phyloP scores from a whole-genome alignment of 2,888 invertebrate genomes.

The Andrena dorsata region DNA sequence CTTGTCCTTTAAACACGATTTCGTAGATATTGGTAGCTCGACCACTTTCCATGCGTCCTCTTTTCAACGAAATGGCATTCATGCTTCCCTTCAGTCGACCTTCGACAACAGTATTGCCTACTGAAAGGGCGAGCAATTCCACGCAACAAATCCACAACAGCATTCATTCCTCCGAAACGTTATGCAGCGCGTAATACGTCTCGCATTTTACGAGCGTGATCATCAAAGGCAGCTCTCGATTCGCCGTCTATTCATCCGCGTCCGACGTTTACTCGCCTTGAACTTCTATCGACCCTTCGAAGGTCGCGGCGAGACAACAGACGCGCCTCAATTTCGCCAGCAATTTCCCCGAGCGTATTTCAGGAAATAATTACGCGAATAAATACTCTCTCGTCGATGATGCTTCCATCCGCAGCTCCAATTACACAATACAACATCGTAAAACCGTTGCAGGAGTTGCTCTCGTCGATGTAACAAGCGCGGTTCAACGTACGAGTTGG shows the following conservation, averaged over 20 bases:
- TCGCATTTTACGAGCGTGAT: conserved; percentile 34
- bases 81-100: conserved; percentile 7
- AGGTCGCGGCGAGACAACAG: not conserved
- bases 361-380: not conserved
- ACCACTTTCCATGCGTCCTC: too few relatives aligned
- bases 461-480: conserved; percentile 5
- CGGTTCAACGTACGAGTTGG: conserved; percentile 38
- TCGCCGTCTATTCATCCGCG: conserved; percentile 11
- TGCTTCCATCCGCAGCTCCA: not conserved
- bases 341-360: not conserved
- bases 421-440: not conserved
- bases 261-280: conserved; percentile 11
- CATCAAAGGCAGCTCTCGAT: conserved; percentile 5
- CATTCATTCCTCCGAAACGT: not conserved
- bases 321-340: not conserved
- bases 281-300: conserved; percentile 11
- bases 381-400: not conserved
- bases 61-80: not conserved
- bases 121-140: not conserved
- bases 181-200: conserved; percentile 6
- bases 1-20: too few relatives aligned
- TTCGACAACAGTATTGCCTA: not conserved
- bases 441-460: not conserved
- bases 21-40: too few relatives aligned
- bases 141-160: conserved; percentile 8